Evolutionary conservation across 2,797 vertebrate species (phyloP), one percentile per base, ranked within the genome.

Genomic region (Rhinatrema bivittatum): DNA sequence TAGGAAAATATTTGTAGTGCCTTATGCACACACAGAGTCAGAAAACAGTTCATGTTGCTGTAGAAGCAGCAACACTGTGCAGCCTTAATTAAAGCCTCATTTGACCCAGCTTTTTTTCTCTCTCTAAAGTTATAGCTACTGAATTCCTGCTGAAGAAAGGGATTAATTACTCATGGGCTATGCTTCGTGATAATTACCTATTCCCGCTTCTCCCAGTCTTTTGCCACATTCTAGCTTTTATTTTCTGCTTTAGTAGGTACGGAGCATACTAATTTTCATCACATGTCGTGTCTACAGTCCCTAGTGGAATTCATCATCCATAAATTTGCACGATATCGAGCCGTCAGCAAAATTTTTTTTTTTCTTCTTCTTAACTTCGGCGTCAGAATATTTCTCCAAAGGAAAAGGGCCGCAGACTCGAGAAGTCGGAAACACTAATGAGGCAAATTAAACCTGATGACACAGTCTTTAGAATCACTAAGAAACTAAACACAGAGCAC

Each of bases 291-390:
- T 60, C 54, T 48, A 16, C 46, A 47, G 46, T 67, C 58, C 40
- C 43, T 64, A 55, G 46, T 68, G 57, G 50, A 64, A 73, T 68
- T 71, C n/a, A 53, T 60, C 55, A 68, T 48, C 65, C 63, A 76
- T 72, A 79, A 72, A 76, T 76, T 78, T 79, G 50, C 72, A 60
- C 72, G 75, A 67, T 73, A 70, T 61, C 67, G 50, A 52, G 39
- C 47, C 16, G 49, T 68, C 57, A 74, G 50, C 57, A 50, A 53
- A 67, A 67, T 42, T 37, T 9, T n/a, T n/a, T n/a, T n/a, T n/a
- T n/a, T n/a, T n/a, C n/a, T n/a, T n/a, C n/a, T n/a, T n/a, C n/a
- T n/a, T n/a, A n/a, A n/a, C n/a, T 48, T n/a, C 25, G 32, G 16
- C 21, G 20, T 28, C 35, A 34, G 26, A 50, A 29, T 20, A 30